Percentiles rank a stretch among this genome's conserved stretches.
Conservation (phyloP, 1,140 invertebrate genomes). For the Neotoxoptera formosana region DNA sequence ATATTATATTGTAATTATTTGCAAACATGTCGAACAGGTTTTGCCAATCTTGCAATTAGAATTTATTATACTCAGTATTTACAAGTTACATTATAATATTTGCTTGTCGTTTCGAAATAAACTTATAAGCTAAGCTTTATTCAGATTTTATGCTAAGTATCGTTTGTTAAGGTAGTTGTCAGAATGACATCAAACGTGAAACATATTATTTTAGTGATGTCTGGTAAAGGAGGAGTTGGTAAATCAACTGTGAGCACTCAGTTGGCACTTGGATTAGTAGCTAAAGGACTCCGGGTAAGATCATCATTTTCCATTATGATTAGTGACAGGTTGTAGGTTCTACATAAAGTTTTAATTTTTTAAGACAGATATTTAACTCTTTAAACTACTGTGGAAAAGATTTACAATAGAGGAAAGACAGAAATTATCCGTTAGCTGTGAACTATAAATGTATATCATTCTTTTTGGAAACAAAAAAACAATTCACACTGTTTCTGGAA, state of each 20-base stretch:
- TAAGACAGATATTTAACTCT: not conserved
- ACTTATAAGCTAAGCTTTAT: too few species aligned
- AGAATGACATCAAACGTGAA: slow-evolving; percentile 73
- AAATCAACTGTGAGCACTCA: slow-evolving; percentile 95
- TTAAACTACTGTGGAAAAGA: not conserved
- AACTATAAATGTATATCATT: not conserved
- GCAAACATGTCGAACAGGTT: not conserved
- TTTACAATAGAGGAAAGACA: not conserved
- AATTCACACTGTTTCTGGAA: not conserved
- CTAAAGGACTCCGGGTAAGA: slow-evolving; percentile 82
- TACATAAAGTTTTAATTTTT: not conserved
- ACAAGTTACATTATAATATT: not conserved
- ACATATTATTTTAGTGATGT: slow-evolving; percentile 84
- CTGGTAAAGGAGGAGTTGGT: slow-evolving; percentile 97
- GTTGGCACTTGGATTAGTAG: slow-evolving; percentile 82
- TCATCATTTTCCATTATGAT: slow-evolving; percentile 35
- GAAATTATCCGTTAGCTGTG: not conserved
- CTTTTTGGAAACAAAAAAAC: not conserved
- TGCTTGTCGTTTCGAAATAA: not conserved
- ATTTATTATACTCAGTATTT: not conserved
- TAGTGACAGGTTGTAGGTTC: not conserved
- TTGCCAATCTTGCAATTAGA: not conserved
- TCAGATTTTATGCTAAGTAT: not conserved
- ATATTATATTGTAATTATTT: not conserved
- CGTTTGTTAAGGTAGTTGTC: not conserved